Evolutionary conservation across 2,113 vertebrate species (phyloP).

Genomic region (Oreotrochilus melanogaster): DNA sequence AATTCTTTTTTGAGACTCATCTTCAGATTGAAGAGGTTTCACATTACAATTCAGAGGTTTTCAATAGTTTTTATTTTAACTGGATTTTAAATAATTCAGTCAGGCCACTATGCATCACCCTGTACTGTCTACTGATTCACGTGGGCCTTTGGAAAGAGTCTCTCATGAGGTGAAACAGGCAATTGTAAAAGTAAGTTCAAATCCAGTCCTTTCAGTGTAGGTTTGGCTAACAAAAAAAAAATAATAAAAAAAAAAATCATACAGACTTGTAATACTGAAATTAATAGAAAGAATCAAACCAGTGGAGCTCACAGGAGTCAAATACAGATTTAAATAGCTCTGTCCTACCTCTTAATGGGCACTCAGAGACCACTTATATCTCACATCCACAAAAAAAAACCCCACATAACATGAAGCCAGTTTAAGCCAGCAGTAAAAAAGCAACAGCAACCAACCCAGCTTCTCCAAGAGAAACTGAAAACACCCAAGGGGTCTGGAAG

Average conservation of each 20-base stretch:
- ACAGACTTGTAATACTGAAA: background rate
- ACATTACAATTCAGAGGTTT: background rate
- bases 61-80: background rate
- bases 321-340: background rate
- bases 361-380: background rate
- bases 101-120: background rate
- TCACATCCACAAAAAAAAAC: background rate
- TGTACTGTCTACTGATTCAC: background rate
- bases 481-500: background rate
- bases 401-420: background rate
- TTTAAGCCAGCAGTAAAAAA: background rate
- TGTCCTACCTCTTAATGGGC: background rate
- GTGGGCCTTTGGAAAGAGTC: background rate
- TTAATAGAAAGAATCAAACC: background rate
- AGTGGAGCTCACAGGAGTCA: background rate
- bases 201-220: background rate
- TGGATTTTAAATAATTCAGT: background rate
- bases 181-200: background rate
- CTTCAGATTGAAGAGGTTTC: background rate
- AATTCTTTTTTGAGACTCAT: background rate
- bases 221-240: background rate
- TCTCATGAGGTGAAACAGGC: background rate
- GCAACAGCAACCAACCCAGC: background rate
- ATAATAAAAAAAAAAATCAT: background rate
- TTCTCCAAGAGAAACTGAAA: constrained; percentile 8